These are phyloP conservation scores for Enteromius paludinosus DNA, from an alignment of 2,797 vertebrate species.

Conservation along the genomic window DNA sequence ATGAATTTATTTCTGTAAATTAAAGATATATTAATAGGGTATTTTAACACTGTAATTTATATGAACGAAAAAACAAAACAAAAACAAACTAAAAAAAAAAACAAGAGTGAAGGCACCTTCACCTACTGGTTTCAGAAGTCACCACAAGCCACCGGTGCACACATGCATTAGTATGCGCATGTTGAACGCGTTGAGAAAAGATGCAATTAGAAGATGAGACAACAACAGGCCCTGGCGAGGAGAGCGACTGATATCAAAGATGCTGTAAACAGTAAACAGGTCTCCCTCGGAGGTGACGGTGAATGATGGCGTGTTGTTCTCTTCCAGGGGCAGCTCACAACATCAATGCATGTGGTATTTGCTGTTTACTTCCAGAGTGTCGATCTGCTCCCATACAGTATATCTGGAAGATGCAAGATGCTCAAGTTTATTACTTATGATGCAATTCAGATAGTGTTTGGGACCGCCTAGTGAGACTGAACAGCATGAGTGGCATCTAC, in stretches of 20 bases:
- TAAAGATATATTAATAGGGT: no score
- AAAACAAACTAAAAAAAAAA: neutral
- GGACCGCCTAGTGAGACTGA: conserved; percentile 28
- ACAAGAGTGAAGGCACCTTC: neutral
- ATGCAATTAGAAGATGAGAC: conserved; percentile 43
- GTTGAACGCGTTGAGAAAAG: conserved; percentile 14
- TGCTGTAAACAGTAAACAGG: conserved; percentile 32
- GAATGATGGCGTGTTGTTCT: conserved; percentile 21
- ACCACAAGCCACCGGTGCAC: neutral
- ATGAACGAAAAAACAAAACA: neutral
- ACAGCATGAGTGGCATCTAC: conserved; percentile 31
- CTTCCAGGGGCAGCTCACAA: conserved; percentile 13
- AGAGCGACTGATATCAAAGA: conserved; percentile 40
- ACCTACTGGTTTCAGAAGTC: neutral
- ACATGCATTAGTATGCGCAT: conserved; percentile 30
- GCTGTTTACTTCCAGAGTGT: conserved; percentile 12
- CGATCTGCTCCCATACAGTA: conserved; percentile 10
- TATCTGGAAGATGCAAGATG: conserved; percentile 32
- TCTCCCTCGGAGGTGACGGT: conserved; percentile 24
- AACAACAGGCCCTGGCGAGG: conserved; percentile 16
- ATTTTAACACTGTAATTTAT: neutral
- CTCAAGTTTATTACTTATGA: conserved; percentile 28
- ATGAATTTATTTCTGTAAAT: no score
- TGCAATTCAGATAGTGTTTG: conserved; percentile 24
- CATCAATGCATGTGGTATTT: conserved; percentile 22